Evolutionary conservation across 2,888 invertebrate species (phyloP).

Genomic region (Ormyrus labotus): DNA sequence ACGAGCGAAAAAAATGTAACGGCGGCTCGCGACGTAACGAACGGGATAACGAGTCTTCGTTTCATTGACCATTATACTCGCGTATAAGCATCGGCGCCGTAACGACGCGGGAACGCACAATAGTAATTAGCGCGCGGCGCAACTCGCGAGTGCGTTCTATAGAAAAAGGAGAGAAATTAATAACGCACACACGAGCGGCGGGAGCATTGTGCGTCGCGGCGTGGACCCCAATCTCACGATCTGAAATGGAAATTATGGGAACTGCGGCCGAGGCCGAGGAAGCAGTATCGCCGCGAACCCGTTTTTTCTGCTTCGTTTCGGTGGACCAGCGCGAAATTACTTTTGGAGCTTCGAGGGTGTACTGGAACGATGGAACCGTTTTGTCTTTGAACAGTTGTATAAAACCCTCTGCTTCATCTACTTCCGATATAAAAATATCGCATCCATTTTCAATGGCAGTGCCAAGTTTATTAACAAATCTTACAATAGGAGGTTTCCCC

Average conservation of each 20-base stretch:
- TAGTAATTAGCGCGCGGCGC: slow-evolving; percentile 34
- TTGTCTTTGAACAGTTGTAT: too few species aligned
- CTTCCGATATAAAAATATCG: too few species aligned
- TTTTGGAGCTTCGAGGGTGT: background rate
- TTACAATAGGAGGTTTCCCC: too few species aligned
- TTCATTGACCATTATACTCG: slow-evolving; percentile 32
- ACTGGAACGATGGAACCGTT: background rate
- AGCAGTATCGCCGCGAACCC: background rate
- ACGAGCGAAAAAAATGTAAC: slow-evolving; percentile 39
- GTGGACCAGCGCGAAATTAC: background rate
- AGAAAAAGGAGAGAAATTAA: slow-evolving; percentile 31
- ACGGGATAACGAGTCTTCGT: slow-evolving; percentile 44
- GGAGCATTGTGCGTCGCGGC: background rate
- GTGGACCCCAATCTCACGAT: slow-evolving; percentile 70
- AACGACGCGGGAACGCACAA: slow-evolving; percentile 4
- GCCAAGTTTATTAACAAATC: too few species aligned
- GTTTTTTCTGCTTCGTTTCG: slow-evolving; percentile 29
- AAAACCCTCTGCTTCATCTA: too few species aligned
- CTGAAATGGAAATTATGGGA: slow-evolving; percentile 69
- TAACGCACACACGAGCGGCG: slow-evolving; percentile 13
- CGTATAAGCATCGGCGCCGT: background rate
- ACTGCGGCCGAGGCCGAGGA: slow-evolving; percentile 13
- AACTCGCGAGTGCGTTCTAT: background rate
- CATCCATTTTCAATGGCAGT: too few species aligned
- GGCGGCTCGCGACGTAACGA: slow-evolving; percentile 32